phyloP scores from a whole-genome alignment of 2,888 invertebrate genomes.

The Cephus rjabovi region DNA sequence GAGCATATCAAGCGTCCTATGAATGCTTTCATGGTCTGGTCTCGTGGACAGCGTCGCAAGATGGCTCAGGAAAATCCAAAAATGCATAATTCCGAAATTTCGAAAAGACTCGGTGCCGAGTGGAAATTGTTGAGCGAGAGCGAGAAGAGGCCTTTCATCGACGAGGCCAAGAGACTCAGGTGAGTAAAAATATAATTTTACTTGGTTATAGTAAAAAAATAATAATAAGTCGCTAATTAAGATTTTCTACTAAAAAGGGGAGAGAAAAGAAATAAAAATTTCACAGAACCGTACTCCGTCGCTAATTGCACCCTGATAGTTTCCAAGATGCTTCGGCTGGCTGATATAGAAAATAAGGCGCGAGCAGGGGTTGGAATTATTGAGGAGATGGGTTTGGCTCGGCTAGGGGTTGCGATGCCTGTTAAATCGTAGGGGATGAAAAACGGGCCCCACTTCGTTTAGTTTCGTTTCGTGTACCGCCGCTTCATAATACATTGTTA shows the following conservation, averaged over 20 bases:
- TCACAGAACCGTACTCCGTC: background rate
- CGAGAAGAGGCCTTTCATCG: conserved; percentile 90
- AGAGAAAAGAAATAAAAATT: background rate
- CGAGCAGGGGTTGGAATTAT: background rate
- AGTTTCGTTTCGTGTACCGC: background rate
- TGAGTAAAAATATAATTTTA: conserved; percentile 59
- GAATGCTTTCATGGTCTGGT: conserved; percentile 98
- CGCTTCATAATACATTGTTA: background rate
- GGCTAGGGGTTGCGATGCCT: background rate
- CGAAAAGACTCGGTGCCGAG: conserved; percentile 86
- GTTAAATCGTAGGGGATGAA: background rate
- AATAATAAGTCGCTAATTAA: background rate
- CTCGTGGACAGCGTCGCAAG: conserved; percentile 86
- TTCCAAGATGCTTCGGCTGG: background rate
- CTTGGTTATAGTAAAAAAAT: background rate
- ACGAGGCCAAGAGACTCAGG: conserved; percentile 90
- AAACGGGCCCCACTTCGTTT: background rate
- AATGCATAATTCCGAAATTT: conserved; percentile 94
- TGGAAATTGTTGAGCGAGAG: conserved; percentile 89
- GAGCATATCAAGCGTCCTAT: conserved; percentile 94
- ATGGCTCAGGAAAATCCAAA: conserved; percentile 95
- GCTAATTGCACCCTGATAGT: background rate
- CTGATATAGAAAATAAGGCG: background rate
- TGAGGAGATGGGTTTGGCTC: background rate
- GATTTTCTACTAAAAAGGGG: too few relatives aligned